phyloP scores from a whole-genome alignment of 2,113 vertebrate genomes.

The Oncorhynchus kisutch region DNA sequence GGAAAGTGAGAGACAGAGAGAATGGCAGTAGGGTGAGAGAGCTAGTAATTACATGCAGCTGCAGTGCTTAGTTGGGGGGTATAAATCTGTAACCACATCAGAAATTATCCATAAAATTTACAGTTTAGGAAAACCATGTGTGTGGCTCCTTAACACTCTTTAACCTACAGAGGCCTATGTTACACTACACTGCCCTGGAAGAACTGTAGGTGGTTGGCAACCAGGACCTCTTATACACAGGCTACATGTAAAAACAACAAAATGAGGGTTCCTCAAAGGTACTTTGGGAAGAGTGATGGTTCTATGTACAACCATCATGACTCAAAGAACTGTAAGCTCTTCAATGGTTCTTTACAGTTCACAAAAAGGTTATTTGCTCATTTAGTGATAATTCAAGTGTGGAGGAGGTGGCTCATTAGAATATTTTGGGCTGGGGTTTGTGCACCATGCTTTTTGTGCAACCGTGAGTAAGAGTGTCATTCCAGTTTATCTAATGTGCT shows the following conservation, averaged over 20 bases:
- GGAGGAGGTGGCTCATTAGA: no score
- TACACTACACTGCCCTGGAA: conserved; percentile 19
- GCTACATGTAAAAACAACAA: background rate
- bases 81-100: conserved; percentile 76
- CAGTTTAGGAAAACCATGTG: conserved; percentile 71
- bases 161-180: conserved; percentile 50
- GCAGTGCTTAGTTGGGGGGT: conserved; percentile 50
- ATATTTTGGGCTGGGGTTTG: no score
- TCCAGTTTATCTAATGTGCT: no score
- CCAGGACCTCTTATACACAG: conserved; percentile 10
- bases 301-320: no score
- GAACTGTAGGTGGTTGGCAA: conserved; percentile 13
- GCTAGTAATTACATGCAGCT: conserved; percentile 71
- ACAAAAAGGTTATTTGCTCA: no score
- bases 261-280: no score
- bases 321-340: no score
- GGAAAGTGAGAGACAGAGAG: conserved; percentile 21
- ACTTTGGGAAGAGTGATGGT: background rate
- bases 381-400: no score
- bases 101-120: conserved; percentile 78
- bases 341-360: no score
- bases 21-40: conserved; percentile 30
- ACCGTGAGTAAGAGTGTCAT: no score
- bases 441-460: no score
- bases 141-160: conserved; percentile 66